These are phyloP conservation scores for Philaethria dido DNA, from an alignment of 2,888 invertebrate species.

Conservation along the genomic window DNA sequence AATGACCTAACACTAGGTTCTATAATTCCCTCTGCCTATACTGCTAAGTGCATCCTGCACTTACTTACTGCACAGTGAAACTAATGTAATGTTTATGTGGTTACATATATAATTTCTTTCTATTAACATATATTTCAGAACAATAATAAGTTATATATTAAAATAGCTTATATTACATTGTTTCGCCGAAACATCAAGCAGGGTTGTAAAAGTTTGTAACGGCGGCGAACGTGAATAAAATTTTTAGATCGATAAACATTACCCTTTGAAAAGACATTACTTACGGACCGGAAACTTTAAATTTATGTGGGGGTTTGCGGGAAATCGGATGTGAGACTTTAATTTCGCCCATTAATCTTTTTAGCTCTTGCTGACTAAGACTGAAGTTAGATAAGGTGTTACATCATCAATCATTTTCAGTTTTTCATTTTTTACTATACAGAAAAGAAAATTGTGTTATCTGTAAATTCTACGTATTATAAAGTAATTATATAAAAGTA, in stretches of 20 bases:
- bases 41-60: too few species aligned
- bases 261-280: constrained; percentile 34
- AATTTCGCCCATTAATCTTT: constrained; percentile 40
- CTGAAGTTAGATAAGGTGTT: not conserved
- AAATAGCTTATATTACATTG: constrained; percentile 18
- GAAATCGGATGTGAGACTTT: constrained; percentile 32
- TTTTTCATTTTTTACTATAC: too few species aligned
- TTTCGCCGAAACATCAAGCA: constrained; percentile 24
- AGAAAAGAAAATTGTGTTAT: too few species aligned
- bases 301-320: constrained; percentile 41
- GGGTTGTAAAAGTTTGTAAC: constrained; percentile 29
- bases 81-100: too few species aligned
- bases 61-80: too few species aligned
- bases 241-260: constrained; percentile 38
- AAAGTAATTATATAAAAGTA: not conserved
- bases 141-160: not conserved
- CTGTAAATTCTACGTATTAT: not conserved
- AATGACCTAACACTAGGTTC: too few species aligned
- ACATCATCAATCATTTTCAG: not conserved
- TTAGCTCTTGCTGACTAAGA: constrained; percentile 12
- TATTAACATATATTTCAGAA: not conserved
- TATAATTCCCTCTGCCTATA: too few species aligned
- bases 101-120: too few species aligned
- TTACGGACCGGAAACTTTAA: constrained; percentile 39
- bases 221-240: constrained; percentile 33